Conservation (phyloP, 2,888 invertebrate genomes). For the Petrolisthes cinctipes region DNA sequence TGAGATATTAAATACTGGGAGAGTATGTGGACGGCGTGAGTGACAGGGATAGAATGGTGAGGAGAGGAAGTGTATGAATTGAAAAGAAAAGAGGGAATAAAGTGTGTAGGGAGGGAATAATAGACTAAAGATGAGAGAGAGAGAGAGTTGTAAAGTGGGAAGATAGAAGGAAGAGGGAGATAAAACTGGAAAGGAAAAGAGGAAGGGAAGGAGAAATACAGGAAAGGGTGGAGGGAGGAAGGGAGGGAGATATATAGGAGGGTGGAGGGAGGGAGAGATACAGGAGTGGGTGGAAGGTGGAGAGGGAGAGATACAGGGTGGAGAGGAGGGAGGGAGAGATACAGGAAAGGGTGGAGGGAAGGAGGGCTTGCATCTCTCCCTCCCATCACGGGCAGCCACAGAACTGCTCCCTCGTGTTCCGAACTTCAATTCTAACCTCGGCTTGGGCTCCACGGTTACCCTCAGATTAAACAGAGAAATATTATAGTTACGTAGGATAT, state of each 20-base stretch:
- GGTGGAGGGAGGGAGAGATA: conserved; percentile 1
- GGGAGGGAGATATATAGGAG: not conserved
- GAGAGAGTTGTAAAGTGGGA: not conserved
- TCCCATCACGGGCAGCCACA: conserved; percentile 38
- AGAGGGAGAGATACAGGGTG: not conserved
- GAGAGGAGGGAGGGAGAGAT: not conserved
- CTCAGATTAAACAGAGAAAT: too few relatives aligned
- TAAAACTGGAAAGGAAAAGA: not conserved
- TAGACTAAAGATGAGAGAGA: not conserved
- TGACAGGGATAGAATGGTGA: not conserved
- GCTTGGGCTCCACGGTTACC: not conserved
- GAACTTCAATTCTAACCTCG: not conserved
- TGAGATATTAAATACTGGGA: not conserved
- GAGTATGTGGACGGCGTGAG: not conserved
- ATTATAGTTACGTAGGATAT: too few relatives aligned
- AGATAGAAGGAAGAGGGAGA: conserved; percentile 2
- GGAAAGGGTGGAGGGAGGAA: not conserved
- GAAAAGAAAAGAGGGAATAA: not conserved
- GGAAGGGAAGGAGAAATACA: not conserved
- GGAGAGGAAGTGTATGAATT: not conserved
- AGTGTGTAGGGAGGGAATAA: not conserved
- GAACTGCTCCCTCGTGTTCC: conserved; percentile 27
- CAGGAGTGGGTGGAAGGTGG: conserved; percentile 12
- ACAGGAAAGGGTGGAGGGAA: not conserved
- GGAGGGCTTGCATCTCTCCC: conserved; percentile 11